phyloP scores from a whole-genome alignment of 2,797 vertebrate genomes.

The Sphaeramia orbicularis region DNA sequence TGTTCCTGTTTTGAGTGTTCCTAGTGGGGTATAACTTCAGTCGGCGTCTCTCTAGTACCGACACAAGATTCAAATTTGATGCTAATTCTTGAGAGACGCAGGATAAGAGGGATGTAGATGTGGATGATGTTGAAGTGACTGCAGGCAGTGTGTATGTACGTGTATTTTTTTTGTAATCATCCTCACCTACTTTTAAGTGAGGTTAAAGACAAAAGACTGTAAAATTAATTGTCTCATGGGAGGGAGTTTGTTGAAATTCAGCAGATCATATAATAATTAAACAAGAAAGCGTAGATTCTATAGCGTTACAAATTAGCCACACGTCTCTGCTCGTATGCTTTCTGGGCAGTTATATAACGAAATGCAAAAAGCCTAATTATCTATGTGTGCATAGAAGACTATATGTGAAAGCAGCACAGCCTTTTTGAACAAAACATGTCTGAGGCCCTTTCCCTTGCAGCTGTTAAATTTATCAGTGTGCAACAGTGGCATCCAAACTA shows the following conservation, averaged over 20 bases:
- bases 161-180: neutral
- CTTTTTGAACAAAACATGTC: slow-evolving; percentile 33
- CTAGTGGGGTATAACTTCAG: slow-evolving; percentile 10
- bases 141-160: neutral
- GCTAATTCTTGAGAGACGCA: neutral
- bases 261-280: slow-evolving; percentile 9
- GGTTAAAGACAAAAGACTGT: neutral
- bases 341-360: neutral
- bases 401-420: slow-evolving; percentile 18
- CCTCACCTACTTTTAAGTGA: slow-evolving; percentile 9
- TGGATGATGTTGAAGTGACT: slow-evolving; percentile 6
- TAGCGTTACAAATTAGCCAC: neutral
- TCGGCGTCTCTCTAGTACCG: slow-evolving; percentile 26
- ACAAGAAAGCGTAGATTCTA: slow-evolving; percentile 8
- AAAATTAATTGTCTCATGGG: neutral
- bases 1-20: slow-evolving; percentile 33
- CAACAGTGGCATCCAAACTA: slow-evolving; percentile 61
- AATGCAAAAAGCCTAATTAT: neutral
- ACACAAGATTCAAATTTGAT: slow-evolving; percentile 33
- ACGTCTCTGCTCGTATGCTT: neutral
- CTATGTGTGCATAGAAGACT: neutral
- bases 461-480: slow-evolving; percentile 72
- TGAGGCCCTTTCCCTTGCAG: slow-evolving; percentile 63
- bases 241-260: neutral
- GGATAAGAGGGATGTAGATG: neutral